Evolutionary conservation across 2,888 invertebrate genomes (phyloP), one percentile per base, ranked within the genome.

Genomic region (Cephus rjabovi): DNA sequence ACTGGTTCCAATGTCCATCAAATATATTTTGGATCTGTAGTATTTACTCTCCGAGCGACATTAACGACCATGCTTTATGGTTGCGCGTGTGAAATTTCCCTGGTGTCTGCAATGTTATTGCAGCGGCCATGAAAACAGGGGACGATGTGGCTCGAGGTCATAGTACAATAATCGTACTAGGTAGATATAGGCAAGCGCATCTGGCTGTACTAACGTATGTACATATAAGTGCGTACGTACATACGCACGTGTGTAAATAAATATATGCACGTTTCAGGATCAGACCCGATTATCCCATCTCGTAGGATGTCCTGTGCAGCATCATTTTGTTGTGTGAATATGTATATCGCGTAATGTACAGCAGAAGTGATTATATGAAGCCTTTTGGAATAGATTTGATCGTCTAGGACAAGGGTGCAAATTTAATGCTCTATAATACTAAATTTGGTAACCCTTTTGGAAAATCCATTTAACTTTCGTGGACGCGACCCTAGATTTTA

Each of bases 101-200:
- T 34, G 71, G 71, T 33, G 71, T 34, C 71, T 56, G 73, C 35
- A 71, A 35, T 78, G 78, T 78, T 78, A 73, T 78, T 78, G 75
- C 78, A 78, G 76, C 78, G 56, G 79, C 23, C 71, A 34, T 34
- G 35, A 34, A 74, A 30, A 74, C 34, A 34, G 34, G 74, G 74
- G 74, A 34, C 35, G 35, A 35, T 34, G 35, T 30, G 23, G 23
- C 74, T 34, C 35, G 34, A 23, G 37, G 34, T 23, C 12, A 12
- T 23, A 74, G 74, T 34, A 12, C 74, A 74, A 34, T 74, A 74
- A 74, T 34, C 35, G 74, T 23, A 74, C 74, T 74, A 30, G 34
- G 74, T 74, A 30, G 56, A 56, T 56, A 56, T 23, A 12, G 35
- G 35, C 74, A 74, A 23, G 74, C 74, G 35, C 74, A 74, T 74